Base-by-base conservation (phyloP, 2,113 vertebrate genomes). In the Pangasianodon gigas region DNA sequence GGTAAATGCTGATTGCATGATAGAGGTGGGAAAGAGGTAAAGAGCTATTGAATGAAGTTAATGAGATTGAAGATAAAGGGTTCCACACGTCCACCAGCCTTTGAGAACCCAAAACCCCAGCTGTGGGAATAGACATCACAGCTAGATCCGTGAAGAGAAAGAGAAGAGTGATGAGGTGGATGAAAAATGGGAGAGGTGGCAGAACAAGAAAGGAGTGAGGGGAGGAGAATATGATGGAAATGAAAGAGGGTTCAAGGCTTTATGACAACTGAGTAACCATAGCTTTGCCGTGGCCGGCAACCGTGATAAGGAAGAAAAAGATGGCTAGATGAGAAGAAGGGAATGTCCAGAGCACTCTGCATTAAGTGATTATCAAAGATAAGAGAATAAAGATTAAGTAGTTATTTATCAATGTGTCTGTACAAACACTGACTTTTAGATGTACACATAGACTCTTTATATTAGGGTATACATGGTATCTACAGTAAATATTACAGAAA, bases 141-240 rank as follows among this genome's bases (percentile, higher is more conserved):
- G 75, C n/a, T 85, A 83, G 81, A 62, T 71, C 86, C 67, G 46
- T 60, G 82, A 88, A 46, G 65, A 79, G 87, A 79, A 69, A 58
- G 48, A 37, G 51, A 83, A 56, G 89, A 48, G 37, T 5, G 82
- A 56, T 21, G 60, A 89, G 65, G 60, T 29, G 18, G 32, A 85
- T 69, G 75, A 91, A 67, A 79, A 84, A 84, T 87, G 71, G 79
- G 71, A n/a, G 62, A 87, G 84, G 56, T 52, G 86, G 87, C 62
- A 44, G 6, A 62, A 75, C 79, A 75, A 87, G 29, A 87, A 87
- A 82, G 67, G 54, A 65, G 60, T 44, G 26, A 60, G 79, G 37
- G n/a, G 71, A 71, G 29, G 9, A 87, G 85, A 69, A 84, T 89
- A 89, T 91, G 92, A 92, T 90, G 90, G 87, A 92, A 85, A 87